Evolutionary conservation across 2,113 vertebrate species (phyloP).

Genomic region (Myrmecobius fasciatus): DNA sequence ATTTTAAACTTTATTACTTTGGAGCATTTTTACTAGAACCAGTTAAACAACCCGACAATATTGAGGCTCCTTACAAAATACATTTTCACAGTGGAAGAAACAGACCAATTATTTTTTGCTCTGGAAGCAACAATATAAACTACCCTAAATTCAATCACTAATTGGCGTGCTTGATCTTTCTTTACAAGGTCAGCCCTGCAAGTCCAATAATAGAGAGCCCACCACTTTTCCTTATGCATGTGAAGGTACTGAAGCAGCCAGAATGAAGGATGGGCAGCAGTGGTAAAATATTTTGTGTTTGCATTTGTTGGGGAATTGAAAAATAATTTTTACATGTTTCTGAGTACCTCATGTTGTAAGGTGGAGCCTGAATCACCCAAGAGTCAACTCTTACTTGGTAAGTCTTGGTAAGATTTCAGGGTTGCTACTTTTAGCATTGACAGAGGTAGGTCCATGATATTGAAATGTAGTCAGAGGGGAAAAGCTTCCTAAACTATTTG

Average conservation of each 20-base stretch:
- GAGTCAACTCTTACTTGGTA: not conserved
- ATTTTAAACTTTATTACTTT: constrained; percentile 46
- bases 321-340: not conserved
- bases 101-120: constrained; percentile 53
- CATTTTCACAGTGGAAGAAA: constrained; percentile 21
- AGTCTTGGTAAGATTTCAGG: not conserved
- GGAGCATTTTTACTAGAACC: constrained; percentile 41
- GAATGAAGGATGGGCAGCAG: not conserved
- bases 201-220: too few species aligned
- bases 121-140: constrained; percentile 49
- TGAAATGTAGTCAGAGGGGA: not conserved
- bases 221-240: not conserved
- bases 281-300: not conserved
- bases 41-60: constrained; percentile 30
- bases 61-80: not conserved
- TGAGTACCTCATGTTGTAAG: not conserved
- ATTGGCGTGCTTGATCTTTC: constrained; percentile 62
- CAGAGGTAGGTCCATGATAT: not conserved
- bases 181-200: constrained; percentile 53
- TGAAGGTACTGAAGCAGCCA: not conserved
- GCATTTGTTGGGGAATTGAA: not conserved
- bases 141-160: constrained; percentile 71
- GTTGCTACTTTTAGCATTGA: constrained; percentile 26
- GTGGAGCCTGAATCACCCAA: not conserved
- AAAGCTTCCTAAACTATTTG: not conserved